Conservation (phyloP, 2,797 vertebrate species). For the Sebastes dallii region DNA sequence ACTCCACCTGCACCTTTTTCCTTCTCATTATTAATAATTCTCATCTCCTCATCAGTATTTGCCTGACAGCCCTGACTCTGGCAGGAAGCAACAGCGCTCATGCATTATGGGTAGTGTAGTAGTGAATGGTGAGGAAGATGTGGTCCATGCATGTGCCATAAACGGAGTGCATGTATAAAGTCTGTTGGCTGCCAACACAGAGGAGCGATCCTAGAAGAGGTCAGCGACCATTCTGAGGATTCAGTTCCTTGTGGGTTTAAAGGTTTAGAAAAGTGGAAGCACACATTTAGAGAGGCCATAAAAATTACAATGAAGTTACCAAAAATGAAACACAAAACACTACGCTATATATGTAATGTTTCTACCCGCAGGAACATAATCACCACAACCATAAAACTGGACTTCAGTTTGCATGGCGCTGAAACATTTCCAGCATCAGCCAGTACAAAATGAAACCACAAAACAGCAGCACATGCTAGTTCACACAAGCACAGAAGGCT, state of each 20-base stretch:
- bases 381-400: slow-evolving; percentile 41
- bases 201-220: slow-evolving; percentile 41
- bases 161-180: slow-evolving; percentile 27
- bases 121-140: slow-evolving; percentile 56
- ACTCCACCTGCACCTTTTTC: neutral
- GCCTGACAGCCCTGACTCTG: neutral
- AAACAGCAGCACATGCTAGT: slow-evolving; percentile 43
- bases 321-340: slow-evolving; percentile 33
- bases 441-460: slow-evolving; percentile 51
- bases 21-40: neutral
- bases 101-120: slow-evolving; percentile 67
- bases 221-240: slow-evolving; percentile 39
- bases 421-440: slow-evolving; percentile 31
- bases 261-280: slow-evolving; percentile 28
- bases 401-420: slow-evolving; percentile 58
- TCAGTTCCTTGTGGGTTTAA: slow-evolving; percentile 21
- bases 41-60: neutral
- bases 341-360: slow-evolving; percentile 4
- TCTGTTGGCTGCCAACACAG: slow-evolving; percentile 10
- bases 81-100: slow-evolving; percentile 58
- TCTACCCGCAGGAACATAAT: neutral
- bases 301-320: slow-evolving; percentile 10
- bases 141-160: slow-evolving; percentile 63
- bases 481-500: slow-evolving; percentile 21
- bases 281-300: slow-evolving; percentile 28